Evolutionary conservation across 2,888 invertebrate genomes (phyloP), one percentile per base, ranked within the genome.

Genomic region (Drosophila paranaensis): DNA sequence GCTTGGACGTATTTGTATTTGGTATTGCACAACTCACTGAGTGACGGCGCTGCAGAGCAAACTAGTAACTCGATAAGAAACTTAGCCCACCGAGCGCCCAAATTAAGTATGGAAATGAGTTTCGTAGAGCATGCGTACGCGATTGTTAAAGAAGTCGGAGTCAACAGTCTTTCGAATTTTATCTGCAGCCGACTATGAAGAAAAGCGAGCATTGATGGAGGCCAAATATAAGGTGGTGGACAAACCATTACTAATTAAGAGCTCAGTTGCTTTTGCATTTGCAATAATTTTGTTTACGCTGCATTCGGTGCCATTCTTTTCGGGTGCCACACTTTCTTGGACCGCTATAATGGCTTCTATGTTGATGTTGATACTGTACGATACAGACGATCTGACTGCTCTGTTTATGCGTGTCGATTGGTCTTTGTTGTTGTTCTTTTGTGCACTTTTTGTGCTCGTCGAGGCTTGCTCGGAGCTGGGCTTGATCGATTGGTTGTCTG

Each of bases 381-480:
- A 97, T 88, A 93, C 94, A 3, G 94, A 95, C 16, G 96, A 97
- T 89, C 93, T 98, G 82, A 97, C 97, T 86, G 95, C 96, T 0
- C 94, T 98, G 25, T 93, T 98, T 64, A 95, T 96, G 0, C 93
- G 97, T 62, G 96, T 98, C 0, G 98, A 98, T 91, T 98, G 98
- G 98, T 96, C 96, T 1, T 98, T 98, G 0, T 93, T 98, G 1
- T 93, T 98, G 42, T 98, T 98, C 93, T 98, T 98, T n/a, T n/a
- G 97, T 0, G 96, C 97, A 0, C 93, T 98, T 0, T 98, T 98
- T 84, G 95, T 97, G n/a, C 93, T 98, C 3, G 98, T 98, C 97
- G 97, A 97, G 96, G 96, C 96, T 0, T 93, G 98, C 8, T 94
- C 96, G 0, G 95, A 95, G 82, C 92, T 98, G 25, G 97, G 97